A percentile compares a stretch with the other conserved stretches of the same genome.
phyloP scores from a whole-genome alignment of 2,113 vertebrate genomes.

The Neodon shergylaensis region DNA sequence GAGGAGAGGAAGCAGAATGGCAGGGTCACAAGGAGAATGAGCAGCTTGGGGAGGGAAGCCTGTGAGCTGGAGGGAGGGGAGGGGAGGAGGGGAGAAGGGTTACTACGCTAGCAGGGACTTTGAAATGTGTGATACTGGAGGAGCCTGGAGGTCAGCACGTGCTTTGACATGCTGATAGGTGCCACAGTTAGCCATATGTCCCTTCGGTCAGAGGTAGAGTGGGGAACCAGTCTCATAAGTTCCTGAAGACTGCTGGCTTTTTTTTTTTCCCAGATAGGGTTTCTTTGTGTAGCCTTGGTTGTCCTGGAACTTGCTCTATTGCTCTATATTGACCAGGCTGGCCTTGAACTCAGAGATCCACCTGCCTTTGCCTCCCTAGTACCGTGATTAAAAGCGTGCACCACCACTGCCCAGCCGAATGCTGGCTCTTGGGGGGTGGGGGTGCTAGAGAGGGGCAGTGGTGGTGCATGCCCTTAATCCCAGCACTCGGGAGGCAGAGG shows the following conservation, averaged over 20 bases:
- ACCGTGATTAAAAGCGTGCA: no score
- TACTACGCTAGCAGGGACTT: neutral
- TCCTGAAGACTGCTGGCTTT: neutral
- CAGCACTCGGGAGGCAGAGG: no score
- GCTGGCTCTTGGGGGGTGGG: no score
- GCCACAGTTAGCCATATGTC: neutral
- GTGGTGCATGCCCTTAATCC: no score
- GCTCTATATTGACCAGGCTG: no score
- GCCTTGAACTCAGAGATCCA: no score
- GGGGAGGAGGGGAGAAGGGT: neutral
- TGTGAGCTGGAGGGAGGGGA: neutral
- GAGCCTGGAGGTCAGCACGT: neutral
- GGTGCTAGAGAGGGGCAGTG: no score
- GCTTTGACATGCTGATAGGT: neutral
- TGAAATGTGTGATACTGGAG: neutral
- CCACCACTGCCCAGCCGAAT: no score
- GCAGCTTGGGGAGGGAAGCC: neutral
- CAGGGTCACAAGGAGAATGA: neutral
- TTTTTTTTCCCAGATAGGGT: no score
- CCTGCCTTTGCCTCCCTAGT: no score
- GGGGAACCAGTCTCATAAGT: neutral
- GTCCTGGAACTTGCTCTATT: no score
- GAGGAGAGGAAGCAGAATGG: neutral
- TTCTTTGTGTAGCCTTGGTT: no score
- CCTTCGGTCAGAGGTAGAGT: neutral